phyloP scores from a whole-genome alignment of 2,113 vertebrate genomes.

The Addax nasomaculatus region DNA sequence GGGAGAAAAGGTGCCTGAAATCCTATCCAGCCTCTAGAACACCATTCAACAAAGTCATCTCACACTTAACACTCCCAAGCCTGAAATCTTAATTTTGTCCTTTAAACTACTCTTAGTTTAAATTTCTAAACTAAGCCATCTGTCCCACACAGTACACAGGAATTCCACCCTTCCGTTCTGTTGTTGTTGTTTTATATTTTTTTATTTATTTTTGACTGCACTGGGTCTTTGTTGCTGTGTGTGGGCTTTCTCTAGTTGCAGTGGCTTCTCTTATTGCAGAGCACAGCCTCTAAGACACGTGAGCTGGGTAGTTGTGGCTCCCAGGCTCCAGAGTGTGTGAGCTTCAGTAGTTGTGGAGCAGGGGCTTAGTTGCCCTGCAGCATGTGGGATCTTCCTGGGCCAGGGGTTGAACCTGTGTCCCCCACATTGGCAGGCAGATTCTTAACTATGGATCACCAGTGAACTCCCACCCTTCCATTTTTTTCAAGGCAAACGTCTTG shows the following conservation, averaged over 20 bases:
- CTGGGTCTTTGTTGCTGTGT: neutral
- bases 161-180: neutral
- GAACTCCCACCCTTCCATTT: neutral
- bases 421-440: neutral
- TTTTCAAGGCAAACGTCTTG: neutral
- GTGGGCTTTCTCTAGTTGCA: neutral
- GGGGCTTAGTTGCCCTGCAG: neutral
- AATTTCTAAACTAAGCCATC: neutral
- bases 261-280: neutral
- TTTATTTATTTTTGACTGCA: neutral
- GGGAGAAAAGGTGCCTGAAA: neutral
- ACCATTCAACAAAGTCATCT: neutral
- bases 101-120: neutral
- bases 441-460: neutral
- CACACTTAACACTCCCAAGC: neutral
- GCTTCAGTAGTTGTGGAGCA: neutral
- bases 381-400: neutral
- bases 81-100: neutral
- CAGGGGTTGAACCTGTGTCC: neutral
- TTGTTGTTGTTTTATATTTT: neutral
- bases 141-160: neutral
- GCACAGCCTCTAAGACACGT: neutral
- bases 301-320: neutral
- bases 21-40: neutral
- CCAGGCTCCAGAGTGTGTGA: neutral